A percentile compares a stretch with the other conserved stretches of the same genome.
phyloP scores from a whole-genome alignment of 1,140 invertebrate species.

The Ceratina calcarata region DNA sequence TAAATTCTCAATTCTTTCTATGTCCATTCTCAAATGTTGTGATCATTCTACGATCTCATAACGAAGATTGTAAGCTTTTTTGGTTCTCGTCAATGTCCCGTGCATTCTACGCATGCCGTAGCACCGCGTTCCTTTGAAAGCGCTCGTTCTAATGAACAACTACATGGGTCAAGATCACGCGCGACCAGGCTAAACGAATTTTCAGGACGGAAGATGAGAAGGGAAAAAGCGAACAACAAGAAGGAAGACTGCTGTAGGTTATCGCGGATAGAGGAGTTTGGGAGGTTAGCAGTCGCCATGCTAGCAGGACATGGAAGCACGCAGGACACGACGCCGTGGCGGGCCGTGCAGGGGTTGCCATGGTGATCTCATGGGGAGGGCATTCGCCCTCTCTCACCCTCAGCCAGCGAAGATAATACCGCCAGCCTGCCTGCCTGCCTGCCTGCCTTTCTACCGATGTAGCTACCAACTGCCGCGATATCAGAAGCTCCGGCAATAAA shows the following conservation, averaged over 20 bases:
- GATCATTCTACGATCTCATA: not conserved
- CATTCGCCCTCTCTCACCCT: slow-evolving; percentile 77
- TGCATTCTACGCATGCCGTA: not conserved
- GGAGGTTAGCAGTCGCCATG: slow-evolving; percentile 76
- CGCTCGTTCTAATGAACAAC: not conserved
- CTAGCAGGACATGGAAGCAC: slow-evolving; percentile 73
- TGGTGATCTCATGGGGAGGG: slow-evolving; percentile 77
- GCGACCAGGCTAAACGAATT: slow-evolving; percentile 17
- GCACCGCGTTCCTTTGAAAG: slow-evolving; percentile 5
- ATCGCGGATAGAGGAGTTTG: slow-evolving; percentile 69
- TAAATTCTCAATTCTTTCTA: not conserved
- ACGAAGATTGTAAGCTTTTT: not conserved
- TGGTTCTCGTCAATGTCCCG: not conserved
- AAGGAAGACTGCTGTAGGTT: slow-evolving; percentile 55
- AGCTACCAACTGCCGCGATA: slow-evolving; percentile 72
- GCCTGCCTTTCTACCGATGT: slow-evolving; percentile 75
- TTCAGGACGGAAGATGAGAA: slow-evolving; percentile 8
- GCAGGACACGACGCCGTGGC: slow-evolving; percentile 73
- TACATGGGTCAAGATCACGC: not conserved
- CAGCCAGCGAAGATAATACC: slow-evolving; percentile 74
- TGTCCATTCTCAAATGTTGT: not conserved
- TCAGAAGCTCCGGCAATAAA: slow-evolving; percentile 75
- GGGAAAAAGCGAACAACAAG: slow-evolving; percentile 5
- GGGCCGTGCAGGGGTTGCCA: slow-evolving; percentile 77
- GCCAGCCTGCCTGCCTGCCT: slow-evolving; percentile 65